These are phyloP conservation scores for Pandion haliaetus DNA, from an alignment of 2,113 vertebrate genomes.

Conservation along the genomic window DNA sequence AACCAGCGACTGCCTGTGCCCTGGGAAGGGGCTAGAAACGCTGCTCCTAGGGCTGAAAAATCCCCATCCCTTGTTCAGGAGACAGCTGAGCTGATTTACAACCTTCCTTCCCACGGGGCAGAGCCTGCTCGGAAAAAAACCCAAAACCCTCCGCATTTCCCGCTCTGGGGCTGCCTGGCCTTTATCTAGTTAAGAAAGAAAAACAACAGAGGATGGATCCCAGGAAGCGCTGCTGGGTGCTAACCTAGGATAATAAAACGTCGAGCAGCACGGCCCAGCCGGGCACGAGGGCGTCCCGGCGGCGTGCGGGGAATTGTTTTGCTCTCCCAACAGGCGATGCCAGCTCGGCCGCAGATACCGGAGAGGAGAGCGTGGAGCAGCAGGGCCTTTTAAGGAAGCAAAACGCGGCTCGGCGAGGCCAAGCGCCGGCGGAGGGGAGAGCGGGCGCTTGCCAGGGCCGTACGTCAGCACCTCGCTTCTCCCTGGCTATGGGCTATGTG, in stretches of 20 bases:
- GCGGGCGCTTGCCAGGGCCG: constrained; percentile 19
- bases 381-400: constrained; percentile 75
- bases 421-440: neutral
- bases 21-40: neutral
- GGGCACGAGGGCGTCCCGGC: neutral
- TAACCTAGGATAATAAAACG: accelerated
- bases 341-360: constrained; percentile 4
- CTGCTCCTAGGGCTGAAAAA: neutral
- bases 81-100: neutral
- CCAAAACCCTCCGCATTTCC: accelerated
- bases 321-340: neutral
- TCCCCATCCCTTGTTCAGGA: neutral
- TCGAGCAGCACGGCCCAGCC: neutral
- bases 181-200: neutral
- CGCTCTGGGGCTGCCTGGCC: accelerated
- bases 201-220: neutral
- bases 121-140: neutral
- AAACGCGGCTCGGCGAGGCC: constrained; percentile 7
- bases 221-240: neutral
- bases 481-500: accelerated
- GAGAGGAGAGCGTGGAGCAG: constrained; percentile 6
- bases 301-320: neutral
- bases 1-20: neutral
- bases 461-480: neutral
- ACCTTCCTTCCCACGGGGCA: accelerated